Percentiles rank a stretch among this genome's conserved stretches.
phyloP scores from a whole-genome alignment of 2,888 invertebrate species.

The Noctuana brunneofusca region DNA sequence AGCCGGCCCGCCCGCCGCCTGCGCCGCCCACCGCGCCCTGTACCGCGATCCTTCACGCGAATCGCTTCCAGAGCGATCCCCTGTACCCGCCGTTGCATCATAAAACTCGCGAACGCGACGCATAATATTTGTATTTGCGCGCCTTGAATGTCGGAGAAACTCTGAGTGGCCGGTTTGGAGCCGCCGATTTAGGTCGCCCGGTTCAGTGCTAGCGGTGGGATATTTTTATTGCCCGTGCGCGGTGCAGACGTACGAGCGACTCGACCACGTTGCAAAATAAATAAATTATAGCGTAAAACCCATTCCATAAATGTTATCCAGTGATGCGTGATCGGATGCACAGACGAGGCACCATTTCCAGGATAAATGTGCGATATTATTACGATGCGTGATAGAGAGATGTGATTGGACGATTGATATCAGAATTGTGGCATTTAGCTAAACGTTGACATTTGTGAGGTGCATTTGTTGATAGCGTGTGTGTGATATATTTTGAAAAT shows the following conservation, averaged over 20 bases:
- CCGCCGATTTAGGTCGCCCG: conserved; percentile 80
- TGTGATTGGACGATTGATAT: conserved; percentile 51
- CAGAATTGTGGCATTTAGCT: conserved; percentile 66
- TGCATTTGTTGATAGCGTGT: conserved; percentile 64
- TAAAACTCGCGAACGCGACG: conserved; percentile 37
- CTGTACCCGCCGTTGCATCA: conserved; percentile 35
- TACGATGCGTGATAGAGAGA: conserved; percentile 47
- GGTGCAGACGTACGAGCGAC: conserved; percentile 72
- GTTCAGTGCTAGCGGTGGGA: conserved; percentile 76
- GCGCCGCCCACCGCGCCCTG: conserved; percentile 63
- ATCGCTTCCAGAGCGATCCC: conserved; percentile 19
- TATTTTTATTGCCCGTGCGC: conserved; percentile 80
- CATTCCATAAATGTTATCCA: conserved; percentile 75
- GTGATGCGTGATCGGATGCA: conserved; percentile 43
- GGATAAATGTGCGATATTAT: conserved; percentile 42
- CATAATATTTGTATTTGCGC: conserved; percentile 45
- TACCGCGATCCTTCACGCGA: conserved; percentile 43
- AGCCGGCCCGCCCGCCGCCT: conserved; percentile 67
- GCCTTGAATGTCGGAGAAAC: conserved; percentile 51
- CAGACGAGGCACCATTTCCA: conserved; percentile 38
- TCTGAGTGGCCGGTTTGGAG: conserved; percentile 55
- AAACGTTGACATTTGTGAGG: conserved; percentile 69
- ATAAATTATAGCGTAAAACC: conserved; percentile 72
- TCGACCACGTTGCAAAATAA: conserved; percentile 67
- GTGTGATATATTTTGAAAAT: conserved; percentile 67